Evolutionary conservation across 2,888 invertebrate species (phyloP), one percentile per base, ranked within the genome.

Genomic region (Mythimna impura): DNA sequence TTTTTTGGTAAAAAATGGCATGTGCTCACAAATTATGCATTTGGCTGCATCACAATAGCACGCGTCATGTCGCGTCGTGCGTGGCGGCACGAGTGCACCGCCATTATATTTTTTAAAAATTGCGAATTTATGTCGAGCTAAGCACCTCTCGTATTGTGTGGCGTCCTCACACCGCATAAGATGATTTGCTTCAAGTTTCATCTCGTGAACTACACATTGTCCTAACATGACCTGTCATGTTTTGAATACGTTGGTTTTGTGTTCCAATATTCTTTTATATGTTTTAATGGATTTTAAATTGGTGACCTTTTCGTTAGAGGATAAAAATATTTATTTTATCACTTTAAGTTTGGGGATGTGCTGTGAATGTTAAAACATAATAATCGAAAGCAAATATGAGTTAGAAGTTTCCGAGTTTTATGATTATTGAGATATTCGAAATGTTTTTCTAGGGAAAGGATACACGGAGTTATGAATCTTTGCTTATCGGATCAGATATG

Each of bases 1-100:
- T 90, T 92, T 92, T 92, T 92, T 81, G 80, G 73, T 88, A 94
- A 95, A 95, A 94, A 91, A 89, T 88, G 93, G 92, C 96, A 95
- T 95, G 95, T 95, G 96, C 95, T 95, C 93, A 94, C 93, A 94
- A 95, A 96, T 96, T 95, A 96, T 95, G 94, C 94, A 96, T 94
- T 93, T 93, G 91, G 92, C 82, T 94, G 95, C 93, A 90, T 94
- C 93, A 95, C 95, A 96, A 96, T 92, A 86, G 91, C 87, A 87
- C 88, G 82, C 88, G 89, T 89, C 89, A 87, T 89, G 68, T 70
- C 64, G 81, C 17, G 78, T 57, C 76, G 76, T 71, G 66, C 84
- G 89, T 84, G 86, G 89, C 85, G 90, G 92, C 94, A 94, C 94
- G 94, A 93, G 94, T 89, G 92, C 90, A 85, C 82, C 76, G 82